Evolutionary conservation across 1,140 invertebrate genomes (phyloP).

Genomic region (Holcopasites calliopsidis): DNA sequence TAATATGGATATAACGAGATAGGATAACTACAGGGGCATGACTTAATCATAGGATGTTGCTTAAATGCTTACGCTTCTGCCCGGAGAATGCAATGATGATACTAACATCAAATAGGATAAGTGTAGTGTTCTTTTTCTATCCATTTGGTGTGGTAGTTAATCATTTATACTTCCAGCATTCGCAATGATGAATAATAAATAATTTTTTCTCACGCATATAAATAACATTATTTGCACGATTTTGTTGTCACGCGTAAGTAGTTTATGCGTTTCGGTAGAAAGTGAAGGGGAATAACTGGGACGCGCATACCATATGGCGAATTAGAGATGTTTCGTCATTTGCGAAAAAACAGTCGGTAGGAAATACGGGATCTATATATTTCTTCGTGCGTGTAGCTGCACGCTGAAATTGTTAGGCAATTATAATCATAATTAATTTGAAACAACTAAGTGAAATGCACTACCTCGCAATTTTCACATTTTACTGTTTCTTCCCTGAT

Average conservation of each 20-base stretch:
- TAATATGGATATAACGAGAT: not conserved
- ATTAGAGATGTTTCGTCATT: conserved; percentile 14
- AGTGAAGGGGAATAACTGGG: conserved; percentile 20
- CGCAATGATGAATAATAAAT: not conserved
- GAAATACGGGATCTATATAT: not conserved
- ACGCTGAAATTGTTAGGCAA: conserved; percentile 1
- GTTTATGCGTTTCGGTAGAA: not conserved
- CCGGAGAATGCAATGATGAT: not conserved
- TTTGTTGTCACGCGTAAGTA: not conserved
- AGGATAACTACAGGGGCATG: not conserved
- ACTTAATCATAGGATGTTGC: not conserved
- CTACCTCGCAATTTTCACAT: not conserved
- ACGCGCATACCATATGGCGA: not conserved
- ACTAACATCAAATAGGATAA: not conserved
- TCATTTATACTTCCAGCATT: not conserved
- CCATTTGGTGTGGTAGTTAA: no score
- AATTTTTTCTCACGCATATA: not conserved
- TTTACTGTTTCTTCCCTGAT: not conserved
- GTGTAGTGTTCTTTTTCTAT: no score
- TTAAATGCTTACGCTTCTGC: not conserved
- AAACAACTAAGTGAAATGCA: no score
- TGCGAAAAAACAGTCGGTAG: not conserved
- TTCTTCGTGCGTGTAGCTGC: conserved; percentile 11
- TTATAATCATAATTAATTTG: conserved; percentile 14
- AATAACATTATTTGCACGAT: not conserved